phyloP scores from a whole-genome alignment of 2,888 invertebrate species.

The Synergus japonicus region DNA sequence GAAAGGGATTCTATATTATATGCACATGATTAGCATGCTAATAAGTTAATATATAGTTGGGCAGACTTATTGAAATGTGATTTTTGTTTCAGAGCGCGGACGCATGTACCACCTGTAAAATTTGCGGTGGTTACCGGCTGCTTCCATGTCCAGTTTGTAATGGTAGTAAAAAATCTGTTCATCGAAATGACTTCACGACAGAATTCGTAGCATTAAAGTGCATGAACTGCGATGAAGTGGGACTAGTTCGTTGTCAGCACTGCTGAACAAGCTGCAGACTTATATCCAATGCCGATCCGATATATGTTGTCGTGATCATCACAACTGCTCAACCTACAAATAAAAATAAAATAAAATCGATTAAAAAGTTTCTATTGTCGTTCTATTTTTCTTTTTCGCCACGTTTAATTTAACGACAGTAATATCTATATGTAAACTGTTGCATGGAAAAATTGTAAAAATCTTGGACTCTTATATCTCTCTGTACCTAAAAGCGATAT shows the following conservation, averaged over 20 bases:
- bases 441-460: background rate
- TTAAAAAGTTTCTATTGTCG: background rate
- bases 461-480: background rate
- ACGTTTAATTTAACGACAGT: background rate
- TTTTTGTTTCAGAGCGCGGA: conserved; percentile 84
- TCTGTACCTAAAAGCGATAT: background rate
- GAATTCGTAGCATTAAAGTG: conserved; percentile 96
- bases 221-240: conserved; percentile 97
- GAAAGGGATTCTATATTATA: too few species aligned
- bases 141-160: conserved; percentile 95
- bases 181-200: conserved; percentile 95
- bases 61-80: background rate
- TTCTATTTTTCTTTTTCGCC: background rate
- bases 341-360: too few species aligned
- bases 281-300: background rate
- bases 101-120: conserved; percentile 89
- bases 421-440: background rate
- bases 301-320: background rate
- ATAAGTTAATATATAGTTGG: too few species aligned
- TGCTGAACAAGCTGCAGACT: conserved; percentile 80
- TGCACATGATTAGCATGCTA: too few species aligned
- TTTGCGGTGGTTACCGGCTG: conserved; percentile 94
- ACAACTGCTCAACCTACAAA: background rate
- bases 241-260: conserved; percentile 91
- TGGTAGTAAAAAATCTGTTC: conserved; percentile 97